Conservation (phyloP, 1,140 invertebrate species). For the Drosophila murphyi region DNA sequence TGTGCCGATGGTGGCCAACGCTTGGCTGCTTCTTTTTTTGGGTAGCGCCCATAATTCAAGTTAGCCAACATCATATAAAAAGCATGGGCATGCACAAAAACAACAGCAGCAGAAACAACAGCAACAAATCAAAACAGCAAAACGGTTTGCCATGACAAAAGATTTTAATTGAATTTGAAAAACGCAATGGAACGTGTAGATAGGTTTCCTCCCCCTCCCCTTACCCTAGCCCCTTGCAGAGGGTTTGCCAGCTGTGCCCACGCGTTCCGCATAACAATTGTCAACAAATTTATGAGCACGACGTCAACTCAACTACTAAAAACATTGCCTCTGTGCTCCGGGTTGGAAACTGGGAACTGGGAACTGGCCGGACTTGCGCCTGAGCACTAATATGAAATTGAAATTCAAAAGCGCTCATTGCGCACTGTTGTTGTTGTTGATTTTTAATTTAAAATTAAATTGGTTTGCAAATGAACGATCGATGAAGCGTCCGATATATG, state of each 20-base stretch:
- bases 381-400: conserved; percentile 36
- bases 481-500: conserved; percentile 38
- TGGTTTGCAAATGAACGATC: conserved; percentile 38
- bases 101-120: conserved; percentile 12
- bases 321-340: conserved; percentile 28
- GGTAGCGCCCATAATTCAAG: conserved; percentile 32
- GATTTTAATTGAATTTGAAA: conserved; percentile 83
- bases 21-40: conserved; percentile 60
- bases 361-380: not conserved
- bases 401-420: conserved; percentile 50
- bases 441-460: conserved; percentile 46
- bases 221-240: not conserved
- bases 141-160: conserved; percentile 65
- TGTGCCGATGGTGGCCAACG: conserved; percentile 54
- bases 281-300: conserved; percentile 82
- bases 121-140: conserved; percentile 63
- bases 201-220: conserved; percentile 3
- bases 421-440: conserved; percentile 48
- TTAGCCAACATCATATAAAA: conserved; percentile 12
- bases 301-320: conserved; percentile 51
- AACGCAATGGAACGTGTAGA: conserved; percentile 77
- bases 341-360: not conserved
- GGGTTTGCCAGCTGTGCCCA: conserved; percentile 59
- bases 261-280: conserved; percentile 79
- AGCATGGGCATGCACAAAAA: conserved; percentile 26